Evolutionary conservation across 2,797 vertebrate genomes (phyloP), one percentile per base, ranked within the genome.

Genomic region (Erpetoichthys calabaricus): DNA sequence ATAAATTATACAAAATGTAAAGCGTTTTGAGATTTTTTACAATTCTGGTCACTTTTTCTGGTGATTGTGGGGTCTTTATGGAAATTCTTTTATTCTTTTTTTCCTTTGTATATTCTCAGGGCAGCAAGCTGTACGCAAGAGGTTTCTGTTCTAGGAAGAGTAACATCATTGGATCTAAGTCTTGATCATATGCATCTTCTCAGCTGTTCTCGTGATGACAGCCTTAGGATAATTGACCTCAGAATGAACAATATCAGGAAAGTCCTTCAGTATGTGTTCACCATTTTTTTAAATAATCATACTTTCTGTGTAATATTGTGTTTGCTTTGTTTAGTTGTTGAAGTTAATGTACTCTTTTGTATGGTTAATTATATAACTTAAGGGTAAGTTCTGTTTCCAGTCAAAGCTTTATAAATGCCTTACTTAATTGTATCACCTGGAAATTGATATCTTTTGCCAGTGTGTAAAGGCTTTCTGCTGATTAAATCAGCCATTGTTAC

Each of bases 191-290:
- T 81, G 42, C 81, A 89, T 54, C 75, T 94, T 59, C 87, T 93
- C 58, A 87, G 85, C 77, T 94, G 90, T 67, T 92, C 89, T 65
- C 77, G 89, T 6, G 90, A 91, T 4, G 76, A 94, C 56, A 73
- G 79, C 3, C 85, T 94, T 59, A 88, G 87, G 65, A 77, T 93
- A 71, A 72, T 88, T 0, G 91, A 93, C 67, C 74, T 94, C 58
- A 80, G 88, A 47, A 73, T 79, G 76, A 85, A 72, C 74, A 80
- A 78, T 5, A 58, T 80, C 10, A 79, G 76, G 25, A 66, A 78
- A 57, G 68, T 73, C 68, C 55, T 83, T 81, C 73, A 81, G 82
- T n/a, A 50, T 7, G 47, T n/a, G 7, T 50, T 50, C n/a, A 2
- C 47, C 47, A 50, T n/a, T n/a, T 50, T 10, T 10, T 10, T 10